phyloP scores from a whole-genome alignment of 1,140 invertebrate genomes.

The Drosophila pruinosa region DNA sequence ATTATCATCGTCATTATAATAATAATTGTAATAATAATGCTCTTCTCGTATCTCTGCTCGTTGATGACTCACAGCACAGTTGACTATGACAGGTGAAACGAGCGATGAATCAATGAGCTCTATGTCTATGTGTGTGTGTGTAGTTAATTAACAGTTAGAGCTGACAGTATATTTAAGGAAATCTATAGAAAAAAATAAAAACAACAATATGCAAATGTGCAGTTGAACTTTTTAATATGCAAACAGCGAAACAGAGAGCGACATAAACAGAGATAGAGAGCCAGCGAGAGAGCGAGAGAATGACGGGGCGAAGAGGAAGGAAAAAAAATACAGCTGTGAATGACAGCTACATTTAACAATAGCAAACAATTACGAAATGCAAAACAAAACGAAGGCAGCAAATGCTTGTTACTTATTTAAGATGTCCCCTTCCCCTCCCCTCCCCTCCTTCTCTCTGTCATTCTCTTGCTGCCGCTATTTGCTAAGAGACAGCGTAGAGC shows the following conservation, averaged over 20 bases:
- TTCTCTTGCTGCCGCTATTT: not conserved
- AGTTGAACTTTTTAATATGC: not conserved
- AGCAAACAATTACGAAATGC: not conserved
- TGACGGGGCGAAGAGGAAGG: too few relatives aligned
- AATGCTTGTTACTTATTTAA: not conserved
- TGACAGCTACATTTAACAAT: not conserved
- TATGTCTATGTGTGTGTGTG: not conserved
- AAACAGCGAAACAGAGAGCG: not conserved
- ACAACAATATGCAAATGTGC: conserved; percentile 7
- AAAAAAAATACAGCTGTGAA: not conserved
- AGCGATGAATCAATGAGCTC: not conserved
- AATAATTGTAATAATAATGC: not conserved
- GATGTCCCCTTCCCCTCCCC: conserved; percentile 14
- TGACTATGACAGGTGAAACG: not conserved
- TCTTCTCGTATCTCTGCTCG: not conserved
- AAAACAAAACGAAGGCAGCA: too few relatives aligned
- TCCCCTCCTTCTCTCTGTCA: not conserved
- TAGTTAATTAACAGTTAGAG: conserved; percentile 21
- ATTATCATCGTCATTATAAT: not conserved
- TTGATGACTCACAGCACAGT: conserved; percentile 6
- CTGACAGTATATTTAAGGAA: not conserved
- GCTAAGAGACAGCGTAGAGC: not conserved
- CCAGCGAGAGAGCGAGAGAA: not conserved
- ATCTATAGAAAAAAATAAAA: not conserved
- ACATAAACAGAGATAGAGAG: not conserved